Evolutionary conservation across 2,888 invertebrate species (phyloP).

Genomic region (Silvanus unidentatus): DNA sequence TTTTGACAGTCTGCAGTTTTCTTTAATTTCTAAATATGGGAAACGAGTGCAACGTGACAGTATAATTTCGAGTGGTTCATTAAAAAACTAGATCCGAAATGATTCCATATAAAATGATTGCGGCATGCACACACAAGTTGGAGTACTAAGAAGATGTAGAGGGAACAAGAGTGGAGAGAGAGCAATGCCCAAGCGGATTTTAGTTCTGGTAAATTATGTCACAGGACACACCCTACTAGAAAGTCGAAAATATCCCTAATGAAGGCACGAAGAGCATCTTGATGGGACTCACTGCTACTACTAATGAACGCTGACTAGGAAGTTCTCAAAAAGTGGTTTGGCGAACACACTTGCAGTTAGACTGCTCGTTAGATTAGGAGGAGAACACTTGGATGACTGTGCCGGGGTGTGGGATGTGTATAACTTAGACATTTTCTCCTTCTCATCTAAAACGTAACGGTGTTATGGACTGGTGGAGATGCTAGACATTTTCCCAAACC

Average conservation of each 20-base stretch:
- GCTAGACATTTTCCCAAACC: conserved; percentile 2
- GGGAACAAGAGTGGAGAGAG: too few relatives aligned
- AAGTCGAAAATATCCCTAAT: conserved; percentile 32
- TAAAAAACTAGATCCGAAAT: too few relatives aligned
- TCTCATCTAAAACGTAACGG: conserved; percentile 5
- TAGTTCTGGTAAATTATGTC: conserved; percentile 26
- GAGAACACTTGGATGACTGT: conserved; percentile 15
- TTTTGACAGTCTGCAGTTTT: too few relatives aligned
- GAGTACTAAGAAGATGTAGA: too few relatives aligned
- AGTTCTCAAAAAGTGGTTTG: conserved; percentile 7
- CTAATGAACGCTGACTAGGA: conserved; percentile 9
- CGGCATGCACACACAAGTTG: too few relatives aligned
- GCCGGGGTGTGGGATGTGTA: conserved; percentile 5
- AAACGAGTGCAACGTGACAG: too few relatives aligned
- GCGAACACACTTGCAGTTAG: conserved; percentile 19
- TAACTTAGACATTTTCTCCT: conserved; percentile 1
- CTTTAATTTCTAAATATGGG: too few relatives aligned
- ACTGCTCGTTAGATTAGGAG: conserved; percentile 22
- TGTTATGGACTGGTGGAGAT: conserved; percentile 2
- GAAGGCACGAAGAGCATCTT: conserved; percentile 23
- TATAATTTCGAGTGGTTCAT: too few relatives aligned
- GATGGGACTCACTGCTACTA: conserved; percentile 18
- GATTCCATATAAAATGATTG: too few relatives aligned
- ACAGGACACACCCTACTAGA: conserved; percentile 21
- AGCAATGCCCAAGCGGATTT: too few relatives aligned